phyloP scores from a whole-genome alignment of 2,888 invertebrate genomes.

The Acanthosepion lycidas region DNA sequence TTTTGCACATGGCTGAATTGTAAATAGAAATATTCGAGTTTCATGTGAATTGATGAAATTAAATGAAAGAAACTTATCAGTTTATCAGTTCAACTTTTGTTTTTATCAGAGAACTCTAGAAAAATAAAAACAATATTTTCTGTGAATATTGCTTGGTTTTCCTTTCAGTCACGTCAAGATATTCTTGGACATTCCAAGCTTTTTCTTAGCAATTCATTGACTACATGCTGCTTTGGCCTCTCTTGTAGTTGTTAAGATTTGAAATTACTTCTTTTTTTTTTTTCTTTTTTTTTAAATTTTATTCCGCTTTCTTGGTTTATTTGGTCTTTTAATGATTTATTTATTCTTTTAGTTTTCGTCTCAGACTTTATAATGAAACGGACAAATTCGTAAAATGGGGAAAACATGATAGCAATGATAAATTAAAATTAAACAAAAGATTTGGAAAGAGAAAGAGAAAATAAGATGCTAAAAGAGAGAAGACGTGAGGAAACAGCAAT shows the following conservation, averaged over 20 bases:
- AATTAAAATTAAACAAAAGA: no score
- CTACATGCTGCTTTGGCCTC: not conserved
- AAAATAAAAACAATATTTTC: not conserved
- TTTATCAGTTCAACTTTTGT: not conserved
- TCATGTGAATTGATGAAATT: not conserved
- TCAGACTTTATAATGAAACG: not conserved
- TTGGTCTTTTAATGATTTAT: not conserved
- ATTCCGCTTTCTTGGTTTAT: no score
- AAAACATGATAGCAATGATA: no score
- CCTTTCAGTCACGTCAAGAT: not conserved
- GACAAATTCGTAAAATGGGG: no score
- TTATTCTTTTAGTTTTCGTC: not conserved
- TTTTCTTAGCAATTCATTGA: not conserved
- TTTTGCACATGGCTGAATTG: not conserved
- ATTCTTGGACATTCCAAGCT: not conserved
- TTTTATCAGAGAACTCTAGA: not conserved
- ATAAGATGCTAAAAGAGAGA: no score
- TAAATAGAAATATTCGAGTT: not conserved
- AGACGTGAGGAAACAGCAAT: no score
- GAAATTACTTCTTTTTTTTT: not conserved
- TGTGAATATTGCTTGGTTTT: not conserved
- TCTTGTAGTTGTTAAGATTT: not conserved
- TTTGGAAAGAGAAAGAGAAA: no score
- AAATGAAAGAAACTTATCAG: not conserved
- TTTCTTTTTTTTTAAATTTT: not conserved